Evolutionary conservation across 2,888 invertebrate species (phyloP), one percentile per base, ranked within the genome.

Genomic region (Cynaeus angustus): DNA sequence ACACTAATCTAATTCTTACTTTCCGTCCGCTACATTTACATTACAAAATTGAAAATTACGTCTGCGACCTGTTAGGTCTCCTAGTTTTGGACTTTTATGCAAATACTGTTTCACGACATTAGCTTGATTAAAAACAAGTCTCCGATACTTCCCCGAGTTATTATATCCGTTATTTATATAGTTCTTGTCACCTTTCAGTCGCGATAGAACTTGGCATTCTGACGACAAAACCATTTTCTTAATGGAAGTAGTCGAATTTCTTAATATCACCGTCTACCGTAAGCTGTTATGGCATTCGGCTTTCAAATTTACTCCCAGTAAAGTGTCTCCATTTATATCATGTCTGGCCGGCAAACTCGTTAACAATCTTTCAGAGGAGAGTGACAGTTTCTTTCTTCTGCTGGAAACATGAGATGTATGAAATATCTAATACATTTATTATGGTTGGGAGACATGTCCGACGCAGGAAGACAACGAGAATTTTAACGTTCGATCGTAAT

Each of bases 171-270:
- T 58, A 45, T 58, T 58, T 43, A 59, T 55, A 38, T 59, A 45
- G 59, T 30, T 59, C 16, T 59, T 46, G 12, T 45, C 59, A 59
- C 59, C 59, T 59, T 46, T 37, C 46, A 59, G 43, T 59, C 14
- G 28, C 30, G 8, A 10, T 37, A 26, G 8, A 16, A 33, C 37
- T 13, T 55, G 38, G 37, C 38, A 14, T 45, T 30, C 46, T 28
- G 59, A 59, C 30, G 59, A 59, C 59, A 59, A 46, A 38, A 33
- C 46, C 59, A 59, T 59, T 59, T 59, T 46, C 59, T 16, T 59
- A 59, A 59, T 59, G 59, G 59, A 59, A 59, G 59, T 59, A 59
- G 21, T 59, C 59, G 59, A 45, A 59, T 59, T 59, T 59, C 59
- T 56, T 56, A 56, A 41, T 56, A 41, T 41, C 56, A 3, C 43